Percentiles rank a stretch among this genome's conserved stretches.
Evolutionary conservation across 2,113 vertebrate species (phyloP).

Genomic region (Pitta sordida): DNA sequence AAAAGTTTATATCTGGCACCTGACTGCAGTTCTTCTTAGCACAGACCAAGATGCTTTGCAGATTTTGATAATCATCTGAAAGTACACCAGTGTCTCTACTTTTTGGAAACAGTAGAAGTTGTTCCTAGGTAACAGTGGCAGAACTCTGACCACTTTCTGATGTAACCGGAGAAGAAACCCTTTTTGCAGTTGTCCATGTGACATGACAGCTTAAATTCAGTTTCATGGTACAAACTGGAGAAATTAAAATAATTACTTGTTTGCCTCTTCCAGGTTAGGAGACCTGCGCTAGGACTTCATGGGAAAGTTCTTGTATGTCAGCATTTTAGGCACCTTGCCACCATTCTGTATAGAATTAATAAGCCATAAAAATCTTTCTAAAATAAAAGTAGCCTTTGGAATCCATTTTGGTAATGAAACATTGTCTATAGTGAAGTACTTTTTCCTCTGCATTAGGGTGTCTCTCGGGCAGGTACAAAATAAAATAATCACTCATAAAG

Average conservation of each 20-base stretch:
- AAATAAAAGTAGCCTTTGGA: slow-evolving; percentile 12
- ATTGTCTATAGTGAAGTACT: neutral
- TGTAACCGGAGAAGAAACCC: neutral
- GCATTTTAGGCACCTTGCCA: neutral
- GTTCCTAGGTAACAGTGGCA: slow-evolving; percentile 11
- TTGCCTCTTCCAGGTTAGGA: neutral
- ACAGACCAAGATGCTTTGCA: slow-evolving; percentile 54
- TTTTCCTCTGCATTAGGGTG: neutral
- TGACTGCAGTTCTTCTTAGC: slow-evolving; percentile 55
- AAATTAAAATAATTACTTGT: neutral
- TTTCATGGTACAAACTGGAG: neutral
- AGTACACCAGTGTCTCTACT: slow-evolving; percentile 45
- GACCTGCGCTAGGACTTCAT: neutral
- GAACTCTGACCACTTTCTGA: neutral
- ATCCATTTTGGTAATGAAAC: slow-evolving; percentile 2
- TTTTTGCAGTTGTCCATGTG: neutral
- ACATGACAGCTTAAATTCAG: neutral
- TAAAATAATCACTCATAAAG: neutral
- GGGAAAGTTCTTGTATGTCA: neutral
- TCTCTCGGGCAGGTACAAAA: neutral
- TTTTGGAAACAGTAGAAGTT: neutral
- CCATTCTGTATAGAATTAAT: neutral
- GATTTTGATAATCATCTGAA: slow-evolving; percentile 62
- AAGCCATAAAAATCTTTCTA: neutral
- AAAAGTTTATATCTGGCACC: slow-evolving; percentile 69